Percentiles rank a stretch among this genome's conserved stretches.
These are phyloP conservation scores for Isoperla grammatica DNA, from an alignment of 2,888 invertebrate genomes.

Conservation along the genomic window DNA sequence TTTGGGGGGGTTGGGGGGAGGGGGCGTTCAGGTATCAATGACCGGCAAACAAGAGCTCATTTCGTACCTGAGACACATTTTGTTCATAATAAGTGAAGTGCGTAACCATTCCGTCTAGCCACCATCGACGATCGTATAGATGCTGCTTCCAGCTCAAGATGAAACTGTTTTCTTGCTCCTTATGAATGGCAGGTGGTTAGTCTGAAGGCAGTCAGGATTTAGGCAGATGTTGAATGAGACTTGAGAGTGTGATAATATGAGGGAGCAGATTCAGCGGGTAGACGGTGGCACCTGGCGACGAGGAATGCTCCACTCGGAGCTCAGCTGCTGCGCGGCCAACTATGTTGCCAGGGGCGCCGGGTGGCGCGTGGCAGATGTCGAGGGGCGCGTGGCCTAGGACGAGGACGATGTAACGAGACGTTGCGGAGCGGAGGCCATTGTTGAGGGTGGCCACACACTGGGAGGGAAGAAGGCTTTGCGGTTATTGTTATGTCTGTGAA, in stretches of 20 bases:
- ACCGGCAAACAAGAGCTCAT: no score
- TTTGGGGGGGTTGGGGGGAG: no score
- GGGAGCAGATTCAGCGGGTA: no score
- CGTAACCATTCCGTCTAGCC: no score
- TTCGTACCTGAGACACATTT: no score
- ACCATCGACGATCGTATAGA: no score
- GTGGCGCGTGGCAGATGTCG: background rate
- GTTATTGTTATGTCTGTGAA: background rate
- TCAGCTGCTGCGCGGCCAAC: background rate
- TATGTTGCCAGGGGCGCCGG: background rate
- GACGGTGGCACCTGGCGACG: constrained; percentile 5
- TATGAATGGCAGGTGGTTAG: constrained; percentile 3
- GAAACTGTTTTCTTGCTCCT: background rate
- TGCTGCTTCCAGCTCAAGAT: no score
- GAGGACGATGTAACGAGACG: no score
- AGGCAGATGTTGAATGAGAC: constrained; percentile 11
- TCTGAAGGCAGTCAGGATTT: background rate
- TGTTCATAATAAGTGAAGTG: no score
- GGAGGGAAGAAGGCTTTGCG: background rate
- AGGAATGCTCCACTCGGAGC: constrained; percentile 1
- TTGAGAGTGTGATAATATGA: constrained; percentile 7
- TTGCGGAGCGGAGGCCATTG: no score
- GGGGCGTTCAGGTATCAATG: no score
- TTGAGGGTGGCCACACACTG: background rate
- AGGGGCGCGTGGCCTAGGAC: no score